phyloP scores from a whole-genome alignment of 2,113 vertebrate genomes.

The Steatornis caripensis region DNA sequence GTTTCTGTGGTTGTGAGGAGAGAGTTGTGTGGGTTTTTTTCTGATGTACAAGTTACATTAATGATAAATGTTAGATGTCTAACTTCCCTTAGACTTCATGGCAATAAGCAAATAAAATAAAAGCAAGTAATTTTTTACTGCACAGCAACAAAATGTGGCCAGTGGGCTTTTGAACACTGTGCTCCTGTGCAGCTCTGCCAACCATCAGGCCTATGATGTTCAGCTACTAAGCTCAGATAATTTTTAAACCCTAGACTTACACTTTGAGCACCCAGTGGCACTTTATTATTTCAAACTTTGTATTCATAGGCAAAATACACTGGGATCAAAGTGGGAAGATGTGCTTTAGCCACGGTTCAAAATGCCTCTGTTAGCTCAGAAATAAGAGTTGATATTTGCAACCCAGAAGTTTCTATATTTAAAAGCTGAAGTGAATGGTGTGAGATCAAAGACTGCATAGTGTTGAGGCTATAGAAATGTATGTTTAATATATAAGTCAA shows the following conservation, averaged over 20 bases:
- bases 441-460: rapidly evolving
- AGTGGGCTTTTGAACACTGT: not conserved
- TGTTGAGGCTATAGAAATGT: not conserved
- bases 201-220: not conserved
- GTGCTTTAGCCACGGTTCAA: not conserved
- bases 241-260: not conserved
- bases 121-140: not conserved
- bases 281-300: not conserved
- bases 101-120: not conserved
- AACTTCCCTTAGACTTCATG: not conserved
- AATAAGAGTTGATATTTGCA: not conserved
- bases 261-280: not conserved
- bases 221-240: not conserved
- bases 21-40: not conserved
- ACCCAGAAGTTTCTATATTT: not conserved
- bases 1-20: not conserved
- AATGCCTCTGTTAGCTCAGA: not conserved
- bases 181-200: not conserved
- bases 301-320: not conserved
- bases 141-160: not conserved
- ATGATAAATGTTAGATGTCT: not conserved
- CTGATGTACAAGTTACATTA: not conserved
- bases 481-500: not conserved
- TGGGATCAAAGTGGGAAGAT: not conserved
- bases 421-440: not conserved